Conservation (phyloP, 2,888 invertebrate species). For the Euplagia quadripunctaria region DNA sequence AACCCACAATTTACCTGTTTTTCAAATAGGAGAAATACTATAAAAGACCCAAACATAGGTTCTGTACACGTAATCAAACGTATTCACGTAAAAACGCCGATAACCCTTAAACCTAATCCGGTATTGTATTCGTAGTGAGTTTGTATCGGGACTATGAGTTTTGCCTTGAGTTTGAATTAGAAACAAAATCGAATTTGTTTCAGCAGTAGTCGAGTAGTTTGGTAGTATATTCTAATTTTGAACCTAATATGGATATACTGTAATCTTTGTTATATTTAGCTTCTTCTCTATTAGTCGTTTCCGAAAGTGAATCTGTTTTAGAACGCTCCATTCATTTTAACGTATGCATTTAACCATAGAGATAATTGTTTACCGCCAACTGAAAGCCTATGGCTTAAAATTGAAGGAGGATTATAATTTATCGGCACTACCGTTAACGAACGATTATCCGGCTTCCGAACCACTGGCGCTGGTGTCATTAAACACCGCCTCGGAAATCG, state of each 20-base stretch:
- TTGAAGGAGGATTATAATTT: conserved; percentile 51
- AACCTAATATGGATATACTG: neutral
- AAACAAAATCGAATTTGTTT: neutral
- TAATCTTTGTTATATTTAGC: neutral
- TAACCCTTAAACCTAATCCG: neutral
- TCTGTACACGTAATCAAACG: neutral
- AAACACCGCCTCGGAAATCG: conserved; percentile 43
- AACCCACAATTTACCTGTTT: neutral
- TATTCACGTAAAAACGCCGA: neutral
- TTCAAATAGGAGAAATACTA: neutral
- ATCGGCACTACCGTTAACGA: conserved; percentile 39
- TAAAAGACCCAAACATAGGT: neutral
- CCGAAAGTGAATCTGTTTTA: too few relatives aligned
- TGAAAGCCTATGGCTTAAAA: conserved; percentile 43
- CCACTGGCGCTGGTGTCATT: conserved; percentile 41
- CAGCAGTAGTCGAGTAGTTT: neutral
- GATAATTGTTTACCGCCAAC: conserved; percentile 30
- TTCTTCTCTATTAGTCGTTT: neutral
- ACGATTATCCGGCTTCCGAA: conserved; percentile 53
- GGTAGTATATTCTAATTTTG: neutral
- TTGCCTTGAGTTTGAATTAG: neutral
- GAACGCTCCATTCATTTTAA: neutral
- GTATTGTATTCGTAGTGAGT: neutral
- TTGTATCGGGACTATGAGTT: neutral
- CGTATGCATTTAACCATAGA: conserved; percentile 25